Evolutionary conservation across 2,888 invertebrate species (phyloP), one percentile per base, ranked within the genome.

Genomic region (Epirrita christyi): DNA sequence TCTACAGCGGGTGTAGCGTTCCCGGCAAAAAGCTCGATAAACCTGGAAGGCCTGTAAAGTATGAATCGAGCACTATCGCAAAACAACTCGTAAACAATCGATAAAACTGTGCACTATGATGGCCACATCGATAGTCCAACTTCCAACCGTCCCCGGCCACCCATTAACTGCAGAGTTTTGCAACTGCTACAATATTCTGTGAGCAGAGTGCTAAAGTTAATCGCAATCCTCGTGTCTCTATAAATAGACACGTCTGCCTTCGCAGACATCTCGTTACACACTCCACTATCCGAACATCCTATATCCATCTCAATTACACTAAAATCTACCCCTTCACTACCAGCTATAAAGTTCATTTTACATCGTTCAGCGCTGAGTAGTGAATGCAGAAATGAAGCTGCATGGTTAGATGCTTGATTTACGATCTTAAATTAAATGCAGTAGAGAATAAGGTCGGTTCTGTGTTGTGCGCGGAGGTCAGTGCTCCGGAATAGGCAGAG

Each of bases 181-280:
- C 32, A 10, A 51, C 46, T 47, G 13, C 40, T 52, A 38, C 44
- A 45, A 34, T 59, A 59, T 46, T 59, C 59, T 59, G 43, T 55
- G 55, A n/a, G 15, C 47, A 44, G 80, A 73, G 67, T 70, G 72
- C 76, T 75, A 72, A 76, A 79, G 76, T 80, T 83, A 82, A 85
- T 85, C 80, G 81, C 77, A 64, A 75, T 63, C 70, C 70, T 70
- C 72, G 69, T 72, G 73, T 81, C 80, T 80, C 85, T 88, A 88
- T 88, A 88, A 86, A 89, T 90, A 90, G 87, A 84, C 72, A 75
- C 72, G 86, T 84, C 86, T 86, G 86, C 80, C 78, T 81, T 79
- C 76, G 78, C 83, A 88, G 90, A 88, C 88, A 78, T 81, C 83
- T 78, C 79, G 73, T 71, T 74, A 63, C 68, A 66, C 48, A 11